phyloP scores from a whole-genome alignment of 1,140 invertebrate genomes.

The Hermatobates lingyangjiaoensis region DNA sequence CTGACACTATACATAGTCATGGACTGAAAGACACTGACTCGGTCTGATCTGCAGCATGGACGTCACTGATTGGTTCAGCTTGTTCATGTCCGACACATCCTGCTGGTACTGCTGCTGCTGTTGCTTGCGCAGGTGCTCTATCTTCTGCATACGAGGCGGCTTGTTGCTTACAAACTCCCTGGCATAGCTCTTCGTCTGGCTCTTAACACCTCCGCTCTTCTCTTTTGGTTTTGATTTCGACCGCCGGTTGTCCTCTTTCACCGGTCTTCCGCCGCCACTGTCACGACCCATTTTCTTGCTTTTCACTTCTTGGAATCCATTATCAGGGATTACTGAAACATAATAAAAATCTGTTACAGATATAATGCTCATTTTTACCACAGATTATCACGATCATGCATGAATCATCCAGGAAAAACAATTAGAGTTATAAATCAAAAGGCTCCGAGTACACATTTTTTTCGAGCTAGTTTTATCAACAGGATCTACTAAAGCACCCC shows the following conservation, averaged over 20 bases:
- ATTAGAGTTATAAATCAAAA: too few relatives aligned
- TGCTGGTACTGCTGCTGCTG: slow-evolving; percentile 21
- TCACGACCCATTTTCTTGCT: slow-evolving; percentile 57
- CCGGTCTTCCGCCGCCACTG: slow-evolving; percentile 28
- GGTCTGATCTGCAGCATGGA: slow-evolving; percentile 5
- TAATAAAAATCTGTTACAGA: not conserved
- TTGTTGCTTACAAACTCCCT: slow-evolving; percentile 24
- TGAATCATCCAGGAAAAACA: too few relatives aligned
- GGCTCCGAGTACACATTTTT: too few relatives aligned
- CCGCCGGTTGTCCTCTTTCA: slow-evolving; percentile 17
- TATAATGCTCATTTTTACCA: too few relatives aligned
- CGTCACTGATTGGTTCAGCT: slow-evolving; percentile 26
- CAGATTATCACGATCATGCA: too few relatives aligned
- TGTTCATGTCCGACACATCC: slow-evolving; percentile 27
- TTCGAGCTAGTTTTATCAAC: too few relatives aligned
- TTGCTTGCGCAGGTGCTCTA: slow-evolving; percentile 7
- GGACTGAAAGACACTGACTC: too few relatives aligned
- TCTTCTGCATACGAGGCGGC: slow-evolving; percentile 9
- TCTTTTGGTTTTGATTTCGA: not conserved
- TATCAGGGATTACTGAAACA: slow-evolving; percentile 19
- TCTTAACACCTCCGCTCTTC: not conserved
- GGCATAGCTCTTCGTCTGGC: slow-evolving; percentile 27
- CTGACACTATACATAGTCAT: too few relatives aligned
- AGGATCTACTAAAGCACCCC: too few relatives aligned
- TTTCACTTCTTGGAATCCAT: slow-evolving; percentile 72